Conservation (phyloP, 2,113 vertebrate species). For the Laticauda colubrina region DNA sequence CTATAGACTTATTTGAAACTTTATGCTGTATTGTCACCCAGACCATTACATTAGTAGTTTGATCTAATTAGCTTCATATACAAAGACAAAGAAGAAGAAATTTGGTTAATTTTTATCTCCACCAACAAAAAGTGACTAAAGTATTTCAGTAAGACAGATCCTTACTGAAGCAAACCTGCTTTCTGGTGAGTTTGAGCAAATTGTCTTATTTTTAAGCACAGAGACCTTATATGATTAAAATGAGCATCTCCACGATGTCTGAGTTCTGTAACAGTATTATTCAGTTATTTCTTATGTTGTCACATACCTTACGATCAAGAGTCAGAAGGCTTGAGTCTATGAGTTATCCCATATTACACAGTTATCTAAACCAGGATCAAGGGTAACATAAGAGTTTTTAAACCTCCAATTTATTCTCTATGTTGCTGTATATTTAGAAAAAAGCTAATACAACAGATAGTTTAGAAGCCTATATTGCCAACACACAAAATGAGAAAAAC, state of each 20-base stretch:
- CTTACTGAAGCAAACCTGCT: neutral
- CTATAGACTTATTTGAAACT: rapidly evolving
- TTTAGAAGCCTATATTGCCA: neutral
- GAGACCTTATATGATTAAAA: neutral
- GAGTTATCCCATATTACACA: neutral
- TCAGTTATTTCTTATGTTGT: neutral
- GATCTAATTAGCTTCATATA: neutral
- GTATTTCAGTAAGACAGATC: neutral
- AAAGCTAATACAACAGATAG: neutral
- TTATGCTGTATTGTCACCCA: neutral
- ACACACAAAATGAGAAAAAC: neutral
- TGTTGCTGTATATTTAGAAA: neutral
- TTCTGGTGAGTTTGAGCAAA: neutral
- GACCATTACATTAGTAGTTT: slow-evolving; percentile 12
- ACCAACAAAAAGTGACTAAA: neutral
- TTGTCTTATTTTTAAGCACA: neutral
- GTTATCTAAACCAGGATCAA: neutral
- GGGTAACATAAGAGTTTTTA: neutral
- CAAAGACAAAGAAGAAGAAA: neutral
- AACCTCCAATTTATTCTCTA: neutral
- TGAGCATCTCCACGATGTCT: neutral
- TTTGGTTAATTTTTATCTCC: neutral
- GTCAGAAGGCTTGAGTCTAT: neutral
- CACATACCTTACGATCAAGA: neutral
- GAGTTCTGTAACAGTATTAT: neutral